Evolutionary conservation across 2,113 vertebrate genomes (phyloP), one percentile per base, ranked within the genome.

Genomic region (Onychorhynchus coronatus): DNA sequence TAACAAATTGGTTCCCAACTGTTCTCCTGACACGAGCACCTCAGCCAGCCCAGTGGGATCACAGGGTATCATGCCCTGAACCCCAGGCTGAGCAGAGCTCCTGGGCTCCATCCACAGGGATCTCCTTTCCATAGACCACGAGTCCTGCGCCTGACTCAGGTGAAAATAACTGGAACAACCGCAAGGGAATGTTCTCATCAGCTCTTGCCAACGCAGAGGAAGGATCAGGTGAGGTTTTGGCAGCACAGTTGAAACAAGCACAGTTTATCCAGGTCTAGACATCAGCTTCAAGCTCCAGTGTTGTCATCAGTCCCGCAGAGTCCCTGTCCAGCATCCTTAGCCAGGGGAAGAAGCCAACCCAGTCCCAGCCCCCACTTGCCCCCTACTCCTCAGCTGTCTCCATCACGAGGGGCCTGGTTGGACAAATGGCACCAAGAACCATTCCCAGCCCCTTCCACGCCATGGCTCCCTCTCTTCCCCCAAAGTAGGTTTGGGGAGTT

Each of bases 1-100:
- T 7, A 91, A 66, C 93, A 90, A 77, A 88, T 88, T 53, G 80
- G 71, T 39, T 94, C 85, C 93, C 39, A 49, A 41, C 53, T 82
- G 0, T 61, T 55, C 72, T 49, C 58, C 84, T 66, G 81, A 33
- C 53, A 58, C 87, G 77, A 52, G 50, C 76, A 47, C 31, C 90
- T 33, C 0, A 0, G 65, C 70, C 66, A 10, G 50, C 33, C 90
- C 5, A 0, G 0, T 25, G 9, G 1, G 15, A 14, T 23, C 1
- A 0, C 4, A 9, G 77, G 24, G 72, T 21, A 31, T 41, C 11
- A 1, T 49, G n/a, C 19, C 47, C 82, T 27, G 11, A 68, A 6
- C 31, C 27, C 53, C 31, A 8, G n/a, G 39, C 22, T 33, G n/a
- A 31, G 53, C 68, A 61, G 61, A 74, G 11, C 4, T 85, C 61